Conservation (phyloP, 2,797 vertebrate species). For the Poecilia wingei region DNA sequence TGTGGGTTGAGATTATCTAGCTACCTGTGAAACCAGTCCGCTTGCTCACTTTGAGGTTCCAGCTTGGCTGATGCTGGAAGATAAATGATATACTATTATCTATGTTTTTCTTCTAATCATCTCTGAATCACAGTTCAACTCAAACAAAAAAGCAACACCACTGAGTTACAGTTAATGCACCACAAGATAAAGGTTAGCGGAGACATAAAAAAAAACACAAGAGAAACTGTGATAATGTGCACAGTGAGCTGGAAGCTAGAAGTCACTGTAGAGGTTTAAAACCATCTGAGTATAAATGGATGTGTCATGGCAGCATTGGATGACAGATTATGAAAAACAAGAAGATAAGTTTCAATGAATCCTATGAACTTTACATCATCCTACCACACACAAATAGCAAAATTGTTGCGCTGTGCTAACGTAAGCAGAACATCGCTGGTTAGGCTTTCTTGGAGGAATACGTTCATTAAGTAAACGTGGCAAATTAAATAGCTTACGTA, state of each 20-base stretch:
- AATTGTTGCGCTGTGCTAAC: not conserved
- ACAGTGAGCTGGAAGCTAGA: not conserved
- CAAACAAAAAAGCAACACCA: not conserved
- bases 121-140: not conserved
- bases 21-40: not conserved
- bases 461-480: not conserved
- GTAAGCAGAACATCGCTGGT: not conserved
- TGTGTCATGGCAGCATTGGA: not conserved
- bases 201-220: not conserved
- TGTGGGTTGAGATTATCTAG: not conserved
- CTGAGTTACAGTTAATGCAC: not conserved
- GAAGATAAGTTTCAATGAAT: not conserved
- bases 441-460: not conserved
- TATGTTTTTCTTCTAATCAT: not conserved
- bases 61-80: not conserved
- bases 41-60: not conserved
- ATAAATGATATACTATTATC: not conserved
- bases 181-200: not conserved
- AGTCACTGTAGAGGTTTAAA: not conserved
- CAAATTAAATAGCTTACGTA: not conserved
- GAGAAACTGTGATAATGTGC: not conserved
- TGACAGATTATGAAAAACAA: constrained; percentile 2
- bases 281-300: not conserved
- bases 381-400: not conserved
- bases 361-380: not conserved